These are phyloP conservation scores for Mallotus villosus DNA, from an alignment of 2,797 vertebrate genomes.

Conservation along the genomic window DNA sequence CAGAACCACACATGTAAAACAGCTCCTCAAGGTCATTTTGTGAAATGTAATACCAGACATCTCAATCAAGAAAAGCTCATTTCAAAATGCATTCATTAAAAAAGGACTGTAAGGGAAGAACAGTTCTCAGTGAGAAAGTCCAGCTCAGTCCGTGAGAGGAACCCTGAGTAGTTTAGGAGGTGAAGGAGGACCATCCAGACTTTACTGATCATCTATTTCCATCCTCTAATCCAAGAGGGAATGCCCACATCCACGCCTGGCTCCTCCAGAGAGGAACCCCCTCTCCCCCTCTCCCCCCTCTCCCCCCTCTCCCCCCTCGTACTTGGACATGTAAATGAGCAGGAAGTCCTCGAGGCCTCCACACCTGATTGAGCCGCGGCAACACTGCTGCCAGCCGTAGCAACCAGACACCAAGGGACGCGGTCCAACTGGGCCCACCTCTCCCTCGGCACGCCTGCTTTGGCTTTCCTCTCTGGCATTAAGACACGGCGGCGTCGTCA, in stretches of 20 bases:
- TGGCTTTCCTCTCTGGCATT: constrained; percentile 78
- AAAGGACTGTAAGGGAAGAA: no score
- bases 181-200: constrained; percentile 67
- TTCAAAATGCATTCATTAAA: no score
- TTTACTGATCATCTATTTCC: constrained; percentile 77
- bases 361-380: constrained; percentile 78
- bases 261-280: constrained; percentile 69
- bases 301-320: constrained; percentile 70
- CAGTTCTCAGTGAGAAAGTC: no score
- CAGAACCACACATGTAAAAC: not conserved
- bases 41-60: no score
- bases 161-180: constrained; percentile 60
- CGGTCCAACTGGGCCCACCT: constrained; percentile 80
- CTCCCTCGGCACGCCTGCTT: constrained; percentile 77
- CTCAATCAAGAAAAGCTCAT: no score
- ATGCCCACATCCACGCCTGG: constrained; percentile 74
- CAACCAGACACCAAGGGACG: constrained; percentile 78
- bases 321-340: constrained; percentile 79
- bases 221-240: constrained; percentile 73
- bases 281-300: constrained; percentile 72
- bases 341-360: constrained; percentile 66
- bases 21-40: no score
- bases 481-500: constrained; percentile 27
- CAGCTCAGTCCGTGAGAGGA: constrained; percentile 36
- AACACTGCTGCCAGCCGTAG: constrained; percentile 74